Conservation (phyloP, 2,888 invertebrate species). For the Aspidiotus destructor region DNA sequence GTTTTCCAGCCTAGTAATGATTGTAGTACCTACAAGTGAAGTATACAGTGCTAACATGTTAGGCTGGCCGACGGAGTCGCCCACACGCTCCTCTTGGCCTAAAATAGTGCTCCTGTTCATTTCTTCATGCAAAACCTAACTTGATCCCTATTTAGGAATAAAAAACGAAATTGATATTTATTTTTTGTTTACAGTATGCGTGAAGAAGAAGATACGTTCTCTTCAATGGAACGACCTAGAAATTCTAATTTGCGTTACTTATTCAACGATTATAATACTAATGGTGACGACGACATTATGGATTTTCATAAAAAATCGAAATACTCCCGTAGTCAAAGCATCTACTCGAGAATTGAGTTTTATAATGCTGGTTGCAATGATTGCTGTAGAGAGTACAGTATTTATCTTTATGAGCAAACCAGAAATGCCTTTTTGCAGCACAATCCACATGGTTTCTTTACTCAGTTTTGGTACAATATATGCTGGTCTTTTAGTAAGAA, state of each 20-base stretch:
- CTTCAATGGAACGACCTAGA: neutral
- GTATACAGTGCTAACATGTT: too few species aligned
- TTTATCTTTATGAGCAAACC: slow-evolving; percentile 54
- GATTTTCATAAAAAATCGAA: slow-evolving; percentile 56
- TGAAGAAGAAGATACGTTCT: too few species aligned
- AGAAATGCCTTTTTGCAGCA: slow-evolving; percentile 50
- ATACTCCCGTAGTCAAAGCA: slow-evolving; percentile 68
- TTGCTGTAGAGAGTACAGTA: slow-evolving; percentile 50
- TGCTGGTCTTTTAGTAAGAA: slow-evolving; percentile 63
- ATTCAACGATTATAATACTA: slow-evolving; percentile 42
- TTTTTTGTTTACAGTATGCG: too few species aligned
- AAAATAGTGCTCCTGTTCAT: too few species aligned
- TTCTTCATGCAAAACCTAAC: too few species aligned
- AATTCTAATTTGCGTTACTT: neutral
- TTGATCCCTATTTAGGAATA: too few species aligned
- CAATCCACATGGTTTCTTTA: slow-evolving; percentile 50
- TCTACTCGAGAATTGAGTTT: slow-evolving; percentile 58
- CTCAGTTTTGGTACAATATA: slow-evolving; percentile 61
- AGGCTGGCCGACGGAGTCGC: too few species aligned
- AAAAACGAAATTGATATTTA: too few species aligned
- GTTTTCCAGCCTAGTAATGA: too few species aligned
- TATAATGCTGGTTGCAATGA: slow-evolving; percentile 55
- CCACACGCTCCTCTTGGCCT: too few species aligned
- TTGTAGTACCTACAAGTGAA: too few species aligned
- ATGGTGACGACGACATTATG: slow-evolving; percentile 51